A percentile compares a stretch with the other conserved stretches of the same genome.
These are phyloP conservation scores for Helicoverpa assulta DNA, from an alignment of 2,888 invertebrate species.

Conservation along the genomic window DNA sequence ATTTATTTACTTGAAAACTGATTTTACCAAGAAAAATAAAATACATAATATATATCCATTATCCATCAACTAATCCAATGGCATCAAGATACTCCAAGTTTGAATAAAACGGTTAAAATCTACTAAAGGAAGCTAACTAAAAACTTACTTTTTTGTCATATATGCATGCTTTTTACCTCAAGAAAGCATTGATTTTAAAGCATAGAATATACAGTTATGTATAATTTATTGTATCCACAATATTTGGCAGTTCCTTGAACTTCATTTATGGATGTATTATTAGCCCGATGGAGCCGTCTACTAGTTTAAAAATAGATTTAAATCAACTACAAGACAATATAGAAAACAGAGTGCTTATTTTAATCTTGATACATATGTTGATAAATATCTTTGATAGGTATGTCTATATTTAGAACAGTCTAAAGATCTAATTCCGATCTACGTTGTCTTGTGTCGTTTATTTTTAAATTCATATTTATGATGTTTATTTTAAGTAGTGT, in stretches of 20 bases:
- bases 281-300: conserved; percentile 77
- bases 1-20: not conserved
- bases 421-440: conserved; percentile 55
- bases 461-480: conserved; percentile 62
- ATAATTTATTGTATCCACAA: conserved; percentile 43
- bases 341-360: conserved; percentile 58
- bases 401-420: conserved; percentile 45
- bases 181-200: conserved; percentile 40
- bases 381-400: conserved; percentile 28
- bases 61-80: conserved; percentile 1
- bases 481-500: conserved; percentile 58
- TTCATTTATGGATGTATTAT: conserved; percentile 36
- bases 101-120: conserved; percentile 18
- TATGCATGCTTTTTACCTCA: conserved; percentile 46
- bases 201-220: conserved; percentile 48
- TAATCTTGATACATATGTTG: conserved; percentile 19
- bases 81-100: conserved; percentile 24
- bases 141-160: conserved; percentile 8
- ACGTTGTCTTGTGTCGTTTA: conserved; percentile 58
- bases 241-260: conserved; percentile 32
- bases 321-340: conserved; percentile 68
- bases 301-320: conserved; percentile 65
- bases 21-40: not conserved
- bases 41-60: too few relatives aligned
- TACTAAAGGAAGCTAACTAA: conserved; percentile 40